Conservation (phyloP, 2,797 vertebrate genomes). For the Anguilla megastoma region DNA sequence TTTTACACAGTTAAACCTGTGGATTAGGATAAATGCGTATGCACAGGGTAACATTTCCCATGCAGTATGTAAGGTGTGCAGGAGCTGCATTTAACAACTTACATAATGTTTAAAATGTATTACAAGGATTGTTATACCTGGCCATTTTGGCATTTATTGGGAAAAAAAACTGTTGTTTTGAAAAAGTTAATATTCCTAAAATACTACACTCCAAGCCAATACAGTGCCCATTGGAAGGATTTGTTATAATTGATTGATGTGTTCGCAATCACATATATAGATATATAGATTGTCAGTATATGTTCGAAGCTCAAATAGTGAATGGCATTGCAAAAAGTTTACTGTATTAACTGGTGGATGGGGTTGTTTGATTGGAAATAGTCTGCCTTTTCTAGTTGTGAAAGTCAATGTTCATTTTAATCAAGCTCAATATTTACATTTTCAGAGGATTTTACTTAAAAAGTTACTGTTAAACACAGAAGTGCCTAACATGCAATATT, state of each 20-base stretch:
- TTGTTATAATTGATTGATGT: background rate
- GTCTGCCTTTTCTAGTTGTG: conserved; percentile 52
- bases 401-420: conserved; percentile 54
- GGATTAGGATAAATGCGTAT: background rate
- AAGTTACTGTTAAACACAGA: conserved; percentile 58
- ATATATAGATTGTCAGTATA: background rate
- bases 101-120: background rate
- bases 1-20: conserved; percentile 9
- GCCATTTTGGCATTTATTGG: conserved; percentile 16
- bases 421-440: conserved; percentile 71
- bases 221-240: background rate
- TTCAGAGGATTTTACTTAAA: conserved; percentile 43
- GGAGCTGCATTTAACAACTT: conserved; percentile 23
- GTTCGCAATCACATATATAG: background rate
- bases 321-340: background rate
- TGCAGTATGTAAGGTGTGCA: background rate
- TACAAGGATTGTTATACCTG: conserved; percentile 17
- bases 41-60: background rate
- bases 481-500: conserved; percentile 43
- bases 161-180: background rate
- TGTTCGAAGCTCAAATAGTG: background rate
- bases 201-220: background rate
- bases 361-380: background rate
- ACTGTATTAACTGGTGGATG: background rate
- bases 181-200: background rate